These are phyloP conservation scores for Tribolium freemani DNA, from an alignment of 2,888 invertebrate species.

Conservation along the genomic window DNA sequence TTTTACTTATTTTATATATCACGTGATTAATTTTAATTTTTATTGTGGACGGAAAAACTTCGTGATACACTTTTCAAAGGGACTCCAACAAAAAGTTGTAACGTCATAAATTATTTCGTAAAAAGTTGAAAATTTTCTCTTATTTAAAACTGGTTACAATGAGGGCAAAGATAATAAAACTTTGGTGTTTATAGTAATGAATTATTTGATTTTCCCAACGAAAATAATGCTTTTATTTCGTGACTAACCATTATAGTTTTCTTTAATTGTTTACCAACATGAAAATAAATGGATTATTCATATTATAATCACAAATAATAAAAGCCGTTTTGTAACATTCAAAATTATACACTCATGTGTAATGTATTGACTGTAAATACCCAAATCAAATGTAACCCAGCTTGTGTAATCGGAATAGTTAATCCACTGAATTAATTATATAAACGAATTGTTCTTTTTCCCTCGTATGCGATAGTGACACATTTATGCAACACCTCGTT, in stretches of 20 bases:
- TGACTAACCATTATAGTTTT: constrained; percentile 35
- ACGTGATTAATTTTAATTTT: constrained; percentile 32
- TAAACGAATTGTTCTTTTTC: neutral
- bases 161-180: constrained; percentile 9
- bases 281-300: constrained; percentile 39
- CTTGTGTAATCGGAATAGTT: neutral
- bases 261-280: constrained; percentile 40
- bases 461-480: neutral
- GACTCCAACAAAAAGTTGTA: constrained; percentile 4
- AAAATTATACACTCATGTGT: constrained; percentile 18
- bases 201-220: constrained; percentile 22
- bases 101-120: constrained; percentile 12
- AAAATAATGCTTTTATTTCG: constrained; percentile 36
- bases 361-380: constrained; percentile 16
- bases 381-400: neutral
- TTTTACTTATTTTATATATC: constrained; percentile 20
- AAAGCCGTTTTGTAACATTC: constrained; percentile 27
- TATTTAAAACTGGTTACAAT: constrained; percentile 13
- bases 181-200: constrained; percentile 15
- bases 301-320: constrained; percentile 22
- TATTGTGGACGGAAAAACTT: constrained; percentile 13
- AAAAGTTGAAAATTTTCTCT: constrained; percentile 18
- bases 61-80: constrained; percentile 14
- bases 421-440: neutral
- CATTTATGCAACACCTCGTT: neutral